Conservation (phyloP, 2,888 invertebrate species). For the Teinopalpus imperialis region DNA sequence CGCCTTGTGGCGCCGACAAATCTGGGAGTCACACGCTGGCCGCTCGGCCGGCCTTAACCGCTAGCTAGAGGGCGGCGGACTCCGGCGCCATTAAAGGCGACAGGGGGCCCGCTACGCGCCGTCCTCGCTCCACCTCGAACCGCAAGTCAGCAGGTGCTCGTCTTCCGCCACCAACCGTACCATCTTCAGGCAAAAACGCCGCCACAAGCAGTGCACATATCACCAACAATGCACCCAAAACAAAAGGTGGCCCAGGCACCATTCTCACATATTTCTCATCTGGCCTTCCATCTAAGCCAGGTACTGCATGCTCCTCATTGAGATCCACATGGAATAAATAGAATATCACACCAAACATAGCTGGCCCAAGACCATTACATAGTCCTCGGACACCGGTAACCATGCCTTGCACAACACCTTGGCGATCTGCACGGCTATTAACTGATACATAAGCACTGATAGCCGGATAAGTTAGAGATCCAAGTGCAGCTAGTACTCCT, state of each 20-base stretch:
- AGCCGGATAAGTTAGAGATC: constrained; percentile 98
- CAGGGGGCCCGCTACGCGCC: constrained; percentile 88
- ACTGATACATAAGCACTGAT: constrained; percentile 99
- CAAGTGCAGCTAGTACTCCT: constrained; percentile 96
- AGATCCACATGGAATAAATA: constrained; percentile 99
- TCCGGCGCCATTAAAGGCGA: constrained; percentile 91
- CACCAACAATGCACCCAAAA: constrained; percentile 98
- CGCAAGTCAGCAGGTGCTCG: constrained; percentile 87
- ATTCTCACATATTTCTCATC: constrained; percentile 83
- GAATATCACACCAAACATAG: constrained; percentile 99
- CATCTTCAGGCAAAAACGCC: constrained; percentile 90
- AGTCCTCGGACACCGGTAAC: constrained; percentile 99
- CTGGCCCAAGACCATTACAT: constrained; percentile 98
- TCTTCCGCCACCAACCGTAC: constrained; percentile 58
- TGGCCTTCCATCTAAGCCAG: constrained; percentile 44
- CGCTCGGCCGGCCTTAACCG: constrained; percentile 63
- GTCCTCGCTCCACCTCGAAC: constrained; percentile 90
- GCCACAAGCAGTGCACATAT: constrained; percentile 97
- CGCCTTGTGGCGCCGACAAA: constrained; percentile 43
- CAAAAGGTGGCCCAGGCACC: constrained; percentile 98
- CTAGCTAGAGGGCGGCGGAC: constrained; percentile 87
- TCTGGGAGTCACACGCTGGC: constrained; percentile 68
- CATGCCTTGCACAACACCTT: constrained; percentile 98
- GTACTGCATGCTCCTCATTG: constrained; percentile 85
- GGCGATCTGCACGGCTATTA: constrained; percentile 98